Base-by-base conservation (phyloP, 2,888 invertebrate genomes). In the Buathra laborator region DNA sequence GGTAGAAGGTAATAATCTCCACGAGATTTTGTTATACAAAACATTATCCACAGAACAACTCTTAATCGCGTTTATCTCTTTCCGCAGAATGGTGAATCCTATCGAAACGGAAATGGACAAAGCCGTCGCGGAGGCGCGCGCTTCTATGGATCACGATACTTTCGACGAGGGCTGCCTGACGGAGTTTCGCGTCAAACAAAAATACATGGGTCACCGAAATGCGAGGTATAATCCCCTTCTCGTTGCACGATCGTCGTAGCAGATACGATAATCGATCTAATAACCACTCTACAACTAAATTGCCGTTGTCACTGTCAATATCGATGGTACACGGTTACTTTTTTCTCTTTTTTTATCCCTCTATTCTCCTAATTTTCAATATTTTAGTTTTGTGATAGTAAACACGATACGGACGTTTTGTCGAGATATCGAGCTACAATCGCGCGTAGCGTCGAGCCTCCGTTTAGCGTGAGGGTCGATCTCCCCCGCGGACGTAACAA, bases 191-290 rank as follows among this genome's bases (percentile, higher is more conserved):
- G 95, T 97, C 85, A 96, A 95, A 90, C 96, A 95, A 94, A 96
- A 96, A 90, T 98, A 95, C 92, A 95, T 95, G 72, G 98, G 98
- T 1, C 98, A 98, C 93, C 95, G 98, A 78, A 98, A 98, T 94
- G 96, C 97, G 7, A 95, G 96, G 96, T 96, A 91, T 87, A 86
- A 84, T 84, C 74, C 79, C 70, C 37, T 82, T 75, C 12, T 51
- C 19, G 62, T 68, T 77, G 37, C 16, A 46, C 64, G 62, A 74
- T 78, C 77, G 68, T 70, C 68, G 77, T 59, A 9, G 6, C 44
- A 14, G 43, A 37, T n/a, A 12, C 64, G 71, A 71, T 16, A 6
- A 24, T 70, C 68, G 67, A 56, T 46, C 68, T 59, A 56, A 32
- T 56, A 67, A 68, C 59, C 16, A 72, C 32, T 70, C 32, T 44